Percentiles rank a stretch among this genome's conserved stretches.
phyloP scores from a whole-genome alignment of 2,113 vertebrate genomes.

The Xenopus laevis region DNA sequence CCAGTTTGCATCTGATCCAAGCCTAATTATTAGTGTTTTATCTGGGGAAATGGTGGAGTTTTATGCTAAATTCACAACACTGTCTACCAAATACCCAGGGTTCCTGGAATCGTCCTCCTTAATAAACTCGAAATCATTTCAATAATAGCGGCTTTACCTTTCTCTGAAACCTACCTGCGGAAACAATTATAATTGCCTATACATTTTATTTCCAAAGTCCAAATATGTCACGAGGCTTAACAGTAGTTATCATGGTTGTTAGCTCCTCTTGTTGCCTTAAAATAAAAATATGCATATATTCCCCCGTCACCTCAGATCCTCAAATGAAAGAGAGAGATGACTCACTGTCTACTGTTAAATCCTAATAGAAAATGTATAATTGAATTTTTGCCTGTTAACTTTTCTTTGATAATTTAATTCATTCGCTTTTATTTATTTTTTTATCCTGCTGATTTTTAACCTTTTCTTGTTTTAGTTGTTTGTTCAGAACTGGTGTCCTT shows the following conservation, averaged over 20 bases:
- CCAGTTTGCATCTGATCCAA: too few species aligned
- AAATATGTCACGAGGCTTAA: background rate
- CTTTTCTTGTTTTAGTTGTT: background rate
- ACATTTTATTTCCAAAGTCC: too few species aligned
- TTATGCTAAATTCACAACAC: too few species aligned
- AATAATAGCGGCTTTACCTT: too few species aligned
- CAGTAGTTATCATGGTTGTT: constrained; percentile 14
- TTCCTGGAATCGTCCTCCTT: too few species aligned
- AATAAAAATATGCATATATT: constrained; percentile 33
- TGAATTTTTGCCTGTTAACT: constrained; percentile 18
- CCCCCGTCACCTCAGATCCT: background rate
- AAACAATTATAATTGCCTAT: too few species aligned
- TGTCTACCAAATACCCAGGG: too few species aligned
- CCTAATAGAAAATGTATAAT: constrained; percentile 39
- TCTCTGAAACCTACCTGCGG: too few species aligned
- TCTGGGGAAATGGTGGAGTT: too few species aligned
- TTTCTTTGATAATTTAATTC: constrained; percentile 10
- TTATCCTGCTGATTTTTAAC: constrained; percentile 6
- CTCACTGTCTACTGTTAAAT: constrained; percentile 30
- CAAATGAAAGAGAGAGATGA: constrained; percentile 37
- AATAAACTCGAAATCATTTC: too few species aligned
- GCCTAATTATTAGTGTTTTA: too few species aligned
- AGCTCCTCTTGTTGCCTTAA: constrained; percentile 9
- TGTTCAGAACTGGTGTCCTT: background rate
- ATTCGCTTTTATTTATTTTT: background rate